Conservation (phyloP, 2,888 invertebrate species). For the Drosophila kambysellisi region DNA sequence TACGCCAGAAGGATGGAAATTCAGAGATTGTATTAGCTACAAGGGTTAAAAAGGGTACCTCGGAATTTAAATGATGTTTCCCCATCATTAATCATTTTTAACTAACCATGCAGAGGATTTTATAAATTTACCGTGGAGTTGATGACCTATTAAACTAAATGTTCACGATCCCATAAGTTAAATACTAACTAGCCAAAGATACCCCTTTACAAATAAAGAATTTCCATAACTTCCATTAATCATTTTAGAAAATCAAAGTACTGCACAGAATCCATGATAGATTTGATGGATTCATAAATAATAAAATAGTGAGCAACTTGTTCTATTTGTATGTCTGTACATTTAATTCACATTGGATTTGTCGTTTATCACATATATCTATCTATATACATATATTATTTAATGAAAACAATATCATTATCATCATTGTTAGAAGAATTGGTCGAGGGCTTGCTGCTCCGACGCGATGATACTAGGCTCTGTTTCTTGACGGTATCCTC, state of each 20-base stretch:
- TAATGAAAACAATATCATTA: background rate
- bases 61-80: background rate
- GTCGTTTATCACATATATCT: background rate
- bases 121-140: background rate
- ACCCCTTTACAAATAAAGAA: background rate
- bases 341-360: slow-evolving; percentile 1
- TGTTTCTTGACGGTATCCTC: slow-evolving; percentile 8
- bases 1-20: background rate
- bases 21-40: background rate
- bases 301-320: background rate
- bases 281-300: background rate
- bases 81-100: background rate
- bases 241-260: background rate
- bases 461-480: background rate
- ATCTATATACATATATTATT: background rate
- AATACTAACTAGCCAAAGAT: background rate
- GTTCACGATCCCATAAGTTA: background rate
- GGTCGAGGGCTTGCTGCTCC: slow-evolving; percentile 1
- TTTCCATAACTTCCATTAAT: background rate
- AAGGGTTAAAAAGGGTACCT: background rate
- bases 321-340: background rate
- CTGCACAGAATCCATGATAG: background rate
- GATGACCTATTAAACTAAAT: background rate
- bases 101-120: background rate
- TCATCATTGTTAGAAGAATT: background rate